Evolutionary conservation across 2,113 vertebrate species (phyloP).

Genomic region (Pardalotus punctatus): DNA sequence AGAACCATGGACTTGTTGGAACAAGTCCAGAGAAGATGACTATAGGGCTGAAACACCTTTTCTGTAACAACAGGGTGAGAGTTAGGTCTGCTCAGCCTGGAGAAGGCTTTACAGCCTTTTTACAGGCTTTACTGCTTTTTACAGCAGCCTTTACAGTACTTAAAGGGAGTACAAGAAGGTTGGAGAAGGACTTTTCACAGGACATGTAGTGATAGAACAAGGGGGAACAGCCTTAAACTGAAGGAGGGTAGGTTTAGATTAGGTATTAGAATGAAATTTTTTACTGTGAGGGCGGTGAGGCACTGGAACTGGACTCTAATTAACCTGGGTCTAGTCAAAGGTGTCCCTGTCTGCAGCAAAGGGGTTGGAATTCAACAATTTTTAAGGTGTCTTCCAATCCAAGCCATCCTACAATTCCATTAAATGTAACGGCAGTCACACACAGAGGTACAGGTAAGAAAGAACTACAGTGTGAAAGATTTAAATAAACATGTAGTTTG

Average conservation of each 20-base stretch:
- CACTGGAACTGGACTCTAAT: neutral
- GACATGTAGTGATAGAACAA: neutral
- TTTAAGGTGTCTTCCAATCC: neutral
- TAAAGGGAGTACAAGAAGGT: neutral
- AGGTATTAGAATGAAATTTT: neutral
- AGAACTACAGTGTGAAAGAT: neutral
- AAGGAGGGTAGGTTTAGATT: neutral
- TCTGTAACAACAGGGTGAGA: neutral
- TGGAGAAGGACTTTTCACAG: neutral
- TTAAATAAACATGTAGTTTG: neutral
- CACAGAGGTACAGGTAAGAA: neutral
- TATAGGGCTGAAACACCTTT: neutral
- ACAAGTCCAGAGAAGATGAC: neutral
- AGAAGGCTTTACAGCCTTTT: neutral
- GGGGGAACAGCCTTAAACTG: neutral
- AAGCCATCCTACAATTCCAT: neutral
- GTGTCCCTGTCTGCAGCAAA: neutral
- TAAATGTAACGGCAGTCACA: neutral
- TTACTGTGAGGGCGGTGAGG: neutral
- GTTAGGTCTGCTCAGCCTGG: neutral
- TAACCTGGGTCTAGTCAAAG: neutral
- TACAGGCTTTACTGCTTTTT: too few relatives aligned
- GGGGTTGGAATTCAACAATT: neutral
- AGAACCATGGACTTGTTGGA: accelerated
- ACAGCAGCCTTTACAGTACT: neutral